These are phyloP conservation scores for Hestina assimilis DNA, from an alignment of 1,140 invertebrate genomes.

Conservation along the genomic window DNA sequence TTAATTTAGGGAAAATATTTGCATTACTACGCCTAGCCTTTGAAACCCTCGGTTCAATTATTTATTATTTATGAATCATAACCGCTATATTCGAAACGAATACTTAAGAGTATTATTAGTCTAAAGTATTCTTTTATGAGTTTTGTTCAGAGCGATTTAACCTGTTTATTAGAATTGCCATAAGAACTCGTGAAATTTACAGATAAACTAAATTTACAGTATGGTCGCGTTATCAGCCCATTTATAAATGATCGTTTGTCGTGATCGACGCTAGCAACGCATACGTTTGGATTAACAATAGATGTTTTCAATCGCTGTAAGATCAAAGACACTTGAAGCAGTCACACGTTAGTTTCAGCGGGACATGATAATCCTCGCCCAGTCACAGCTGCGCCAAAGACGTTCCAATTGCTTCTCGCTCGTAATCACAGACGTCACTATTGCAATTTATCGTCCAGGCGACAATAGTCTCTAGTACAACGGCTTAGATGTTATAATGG, in stretches of 20 bases:
- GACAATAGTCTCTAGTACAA: background rate
- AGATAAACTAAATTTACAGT: slow-evolving; percentile 4
- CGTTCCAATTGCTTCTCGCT: slow-evolving; percentile 1
- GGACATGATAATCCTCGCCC: slow-evolving; percentile 5
- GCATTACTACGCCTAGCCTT: slow-evolving; percentile 10
- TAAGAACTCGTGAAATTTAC: background rate
- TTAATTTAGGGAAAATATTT: slow-evolving; percentile 26
- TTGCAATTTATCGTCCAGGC: background rate
- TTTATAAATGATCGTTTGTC: no score
- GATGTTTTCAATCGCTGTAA: background rate
- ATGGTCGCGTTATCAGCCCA: background rate
- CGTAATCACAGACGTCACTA: slow-evolving; percentile 1
- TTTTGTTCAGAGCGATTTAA: slow-evolving; percentile 2
- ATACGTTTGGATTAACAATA: no score
- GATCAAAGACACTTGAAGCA: background rate
- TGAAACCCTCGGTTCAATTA: slow-evolving; percentile 13
- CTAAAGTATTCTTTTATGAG: no score
- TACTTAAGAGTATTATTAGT: no score
- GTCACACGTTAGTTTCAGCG: background rate
- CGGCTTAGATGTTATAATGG: slow-evolving; percentile 2
- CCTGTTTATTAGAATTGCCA: slow-evolving; percentile 8
- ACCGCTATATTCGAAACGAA: slow-evolving; percentile 15
- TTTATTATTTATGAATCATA: slow-evolving; percentile 21
- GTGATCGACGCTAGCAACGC: no score
- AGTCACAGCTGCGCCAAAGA: slow-evolving; percentile 6